Evolutionary conservation across 2,113 vertebrate species (phyloP).

Genomic region (Ovis canadensis): DNA sequence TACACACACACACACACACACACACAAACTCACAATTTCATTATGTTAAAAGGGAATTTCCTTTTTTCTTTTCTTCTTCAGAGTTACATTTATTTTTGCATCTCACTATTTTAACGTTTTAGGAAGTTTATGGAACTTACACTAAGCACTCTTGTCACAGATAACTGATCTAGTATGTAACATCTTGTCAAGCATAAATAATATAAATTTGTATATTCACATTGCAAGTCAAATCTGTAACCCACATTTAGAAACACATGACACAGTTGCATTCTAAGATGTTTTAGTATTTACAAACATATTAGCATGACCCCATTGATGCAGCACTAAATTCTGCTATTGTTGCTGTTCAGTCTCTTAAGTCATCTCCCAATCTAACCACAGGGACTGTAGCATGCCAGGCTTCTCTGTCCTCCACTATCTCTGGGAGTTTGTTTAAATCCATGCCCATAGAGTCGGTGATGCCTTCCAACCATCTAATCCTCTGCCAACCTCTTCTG

Average conservation of each 20-base stretch:
- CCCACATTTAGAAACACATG: background rate
- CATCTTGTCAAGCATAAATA: background rate
- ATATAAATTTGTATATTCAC: background rate
- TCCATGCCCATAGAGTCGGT: rapidly evolving
- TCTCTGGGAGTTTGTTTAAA: background rate
- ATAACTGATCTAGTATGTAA: background rate
- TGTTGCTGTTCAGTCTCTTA: background rate
- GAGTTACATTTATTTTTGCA: background rate
- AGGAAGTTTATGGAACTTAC: background rate
- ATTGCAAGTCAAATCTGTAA: background rate
- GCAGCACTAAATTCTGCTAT: background rate
- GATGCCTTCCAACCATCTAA: background rate
- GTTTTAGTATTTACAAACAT: background rate
- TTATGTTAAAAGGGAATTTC: background rate
- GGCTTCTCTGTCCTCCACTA: background rate
- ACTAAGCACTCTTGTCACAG: background rate
- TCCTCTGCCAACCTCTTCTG: background rate
- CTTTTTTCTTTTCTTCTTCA: background rate
- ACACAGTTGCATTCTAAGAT: background rate
- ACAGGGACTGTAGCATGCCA: background rate
- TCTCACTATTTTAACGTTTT: background rate
- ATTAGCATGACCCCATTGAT: background rate
- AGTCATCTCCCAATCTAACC: background rate
- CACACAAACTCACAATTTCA: background rate
- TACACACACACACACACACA: background rate